Evolutionary conservation across 1,140 invertebrate genomes (phyloP), one percentile per base, ranked within the genome.

Genomic region (Musca domestica): DNA sequence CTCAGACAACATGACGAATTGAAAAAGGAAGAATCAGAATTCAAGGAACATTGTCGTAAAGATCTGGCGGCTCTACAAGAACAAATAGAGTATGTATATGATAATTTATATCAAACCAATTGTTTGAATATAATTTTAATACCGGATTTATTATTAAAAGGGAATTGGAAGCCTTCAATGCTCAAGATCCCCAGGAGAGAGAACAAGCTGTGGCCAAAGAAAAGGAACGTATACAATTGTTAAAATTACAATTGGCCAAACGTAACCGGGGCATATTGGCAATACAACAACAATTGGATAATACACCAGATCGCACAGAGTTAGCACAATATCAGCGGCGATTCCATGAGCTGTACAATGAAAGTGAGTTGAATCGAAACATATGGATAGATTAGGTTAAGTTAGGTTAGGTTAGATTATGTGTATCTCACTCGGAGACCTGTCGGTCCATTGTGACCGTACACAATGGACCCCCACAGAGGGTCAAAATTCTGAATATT

Each of bases 261-360:
- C 88, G 91, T 71, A 96, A 95, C 81, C 85, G 94, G 67, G 89
- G 92, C 67, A 90, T 97, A 51, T 87, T 93, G 2, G 84, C 87
- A 2, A 86, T 93, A 70, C 90, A 89, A 75, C 84, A 91, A 70
- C 92, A 90, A 82, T 86, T 95, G 49, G 97, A 98, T 81, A 93
- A 95, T 74, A 89, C 97, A 64, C 97, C 97, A 0, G 91, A 93
- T 30, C 86, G 95, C 72, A 92, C 92, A 1, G 97, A 99, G 83
- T 83, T 99, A 19, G 88, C 92, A 54, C 96, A 99, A 79, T 99
- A 98, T 83, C 95, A 98, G 79, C 87, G 92, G 74, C 85, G 96
- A 73, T 98, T 98, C 83, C 87, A 98, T 71, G 97, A 99, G 84
- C 86, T 99, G 1, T 97, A 98, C 81, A 96, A 95, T 85, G 95